Evolutionary conservation across 2,888 invertebrate species (phyloP), one percentile per base, ranked within the genome.

Genomic region (Parnassius apollo): DNA sequence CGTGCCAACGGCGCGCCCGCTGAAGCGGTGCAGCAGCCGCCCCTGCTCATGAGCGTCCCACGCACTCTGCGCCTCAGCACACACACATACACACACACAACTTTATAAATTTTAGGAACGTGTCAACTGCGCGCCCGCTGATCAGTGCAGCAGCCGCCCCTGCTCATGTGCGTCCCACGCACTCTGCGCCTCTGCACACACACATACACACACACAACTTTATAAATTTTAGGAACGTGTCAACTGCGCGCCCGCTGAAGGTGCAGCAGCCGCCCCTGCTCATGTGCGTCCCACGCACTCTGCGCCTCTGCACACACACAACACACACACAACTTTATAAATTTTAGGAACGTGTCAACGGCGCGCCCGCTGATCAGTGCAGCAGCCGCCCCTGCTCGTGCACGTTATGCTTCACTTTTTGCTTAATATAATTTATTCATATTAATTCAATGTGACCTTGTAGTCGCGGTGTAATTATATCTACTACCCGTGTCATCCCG

Each of bases 161-260:
- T 96, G 94, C 88, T 99, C 99, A 84, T 97, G 98, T 51, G 97
- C 94, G 89, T 98, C 96, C 94, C 96, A 96, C 3, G 99, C 99
- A 62, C 96, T 62, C 44, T 58, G 54, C 22, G 62, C 62, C 62
- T 62, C 62, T 62, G 42, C 51, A 18, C 42, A 57, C 46, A n/a
- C n/a, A n/a, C n/a, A n/a, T n/a, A n/a, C n/a, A n/a, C n/a, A n/a
- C n/a, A n/a, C n/a, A n/a, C n/a, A n/a, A n/a, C n/a, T n/a, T n/a
- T n/a, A n/a, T n/a, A n/a, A n/a, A n/a, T n/a, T n/a, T n/a, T n/a
- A n/a, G n/a, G 88, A 99, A 98, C 3, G 98, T 96, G 57, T 99
- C 99, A 11, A 98, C 98, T 0, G 98, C 96, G 63, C 95, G 94
- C 0, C 99, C 99, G 12, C 99, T 99, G 91, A 98, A 98, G 95